Evolutionary conservation across 1,140 invertebrate genomes (phyloP), one percentile per base, ranked within the genome.

Genomic region (Saccostrea glomerata): DNA sequence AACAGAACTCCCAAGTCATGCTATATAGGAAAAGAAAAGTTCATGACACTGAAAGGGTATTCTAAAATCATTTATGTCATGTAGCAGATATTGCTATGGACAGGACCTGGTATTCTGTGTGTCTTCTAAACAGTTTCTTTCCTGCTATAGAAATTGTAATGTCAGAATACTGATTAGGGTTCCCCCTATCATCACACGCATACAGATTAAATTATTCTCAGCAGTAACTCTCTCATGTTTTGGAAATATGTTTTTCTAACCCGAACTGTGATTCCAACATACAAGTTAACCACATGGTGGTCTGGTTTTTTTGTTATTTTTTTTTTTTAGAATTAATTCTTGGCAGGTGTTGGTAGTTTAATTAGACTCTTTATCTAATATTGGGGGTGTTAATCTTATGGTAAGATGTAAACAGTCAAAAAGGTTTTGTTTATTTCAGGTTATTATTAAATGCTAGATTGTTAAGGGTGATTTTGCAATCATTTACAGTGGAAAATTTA

Each of bases 81-180:
- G 6, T 2, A 66, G 60, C 60, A 6, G 20, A 20, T 66, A 66
- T 66, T n/a, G 60, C 5, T 66, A 23, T 9, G 20, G 60, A 47
- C 23, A 9, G 60, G 70, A 77, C 2, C 25, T 77, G 70, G 13
- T 25, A 36, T 13, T 77, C 11, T 9, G 3, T 30, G 25, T 23
- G 23, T n/a, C 47, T 47, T 47, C 47, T 47, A 6, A 47, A 47
- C 47, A 47, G 47, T 47, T 47, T 47, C 47, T 47, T 47, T 1
- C 47, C 47, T 47, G 47, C 60, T 66, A 9, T 66, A 9, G 60
- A n/a, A 66, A 66, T 66, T 66, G 60, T 66, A 23, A 23, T 20
- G 15, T 66, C 60, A 66, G 60, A 66, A 66, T 66, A 77, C 70
- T 77, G 36, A 77, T 77, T 77, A 77, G 13, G 70, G 30, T 77